Evolutionary conservation across 1,140 invertebrate species (phyloP), one percentile per base, ranked within the genome.

Genomic region (Chymomyza costata): DNA sequence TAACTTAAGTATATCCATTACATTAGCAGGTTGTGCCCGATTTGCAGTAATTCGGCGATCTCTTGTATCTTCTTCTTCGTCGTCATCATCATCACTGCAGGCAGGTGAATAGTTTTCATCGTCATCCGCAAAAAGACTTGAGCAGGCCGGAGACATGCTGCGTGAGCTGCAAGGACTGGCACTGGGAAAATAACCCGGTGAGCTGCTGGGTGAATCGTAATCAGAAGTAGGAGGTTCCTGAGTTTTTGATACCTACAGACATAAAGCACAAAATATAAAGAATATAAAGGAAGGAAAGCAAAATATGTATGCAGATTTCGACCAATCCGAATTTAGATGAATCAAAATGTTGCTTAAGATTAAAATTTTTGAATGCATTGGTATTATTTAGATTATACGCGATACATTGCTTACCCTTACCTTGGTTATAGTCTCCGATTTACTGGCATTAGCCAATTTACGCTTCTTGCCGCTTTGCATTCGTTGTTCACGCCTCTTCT

Each of bases 31-130:
- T 10, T 78, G 71, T 0, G 54, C 56, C 2, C 57, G 43, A 49
- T 65, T 68, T 14, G 41, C 8, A 18, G 60, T 61, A 38, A 73
- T 69, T 30, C 54, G 61, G 6, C 59, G 57, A 6, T 68, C 61
- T 6, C 52, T 55, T 0, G 68, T 60, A 10, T 80, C 73, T 7
- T 84, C 83, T n/a, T 81, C 83, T 31, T 81, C 35, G 1, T 34
- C 61, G 13, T 76, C 70, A 18, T 80, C 83, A 30, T 85, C 84
- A 28, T 85, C 84, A 40, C 83, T 85, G 39, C 84, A 85, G 8
- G 84, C 80, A 0, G 84, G 84, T n/a, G 84, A 85, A 66, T 85
- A 85, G 40, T 83, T 73, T 25, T 85, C 83, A 48, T 81, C 70
- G 32, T 85, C 80, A 39, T 15, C 37, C 19, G 48, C 44, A 39